Evolutionary conservation across 2,888 invertebrate genomes (phyloP).

Genomic region (Azorinus chamasolen): DNA sequence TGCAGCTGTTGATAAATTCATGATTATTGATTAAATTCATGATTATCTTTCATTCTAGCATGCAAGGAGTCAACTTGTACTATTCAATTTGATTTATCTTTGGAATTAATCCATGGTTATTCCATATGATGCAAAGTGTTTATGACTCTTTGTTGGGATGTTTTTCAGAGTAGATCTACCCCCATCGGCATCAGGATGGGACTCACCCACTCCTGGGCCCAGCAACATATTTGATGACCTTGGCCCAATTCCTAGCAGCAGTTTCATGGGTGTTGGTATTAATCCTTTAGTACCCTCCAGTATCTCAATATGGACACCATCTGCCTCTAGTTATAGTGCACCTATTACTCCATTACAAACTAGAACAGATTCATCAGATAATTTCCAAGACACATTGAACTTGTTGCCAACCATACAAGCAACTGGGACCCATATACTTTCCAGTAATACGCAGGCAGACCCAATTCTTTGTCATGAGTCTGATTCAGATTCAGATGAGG

Average conservation of each 20-base stretch:
- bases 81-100: no score
- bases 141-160: no score
- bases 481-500: conserved; percentile 73
- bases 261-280: no score
- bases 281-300: not conserved
- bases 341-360: conserved; percentile 1
- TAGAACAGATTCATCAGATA: no score
- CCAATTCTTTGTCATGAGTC: conserved; percentile 28
- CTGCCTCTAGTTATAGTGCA: conserved; percentile 2
- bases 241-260: not conserved
- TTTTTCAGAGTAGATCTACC: conserved; percentile 21
- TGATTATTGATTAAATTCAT: no score
- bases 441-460: conserved; percentile 19
- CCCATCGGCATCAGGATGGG: conserved; percentile 76
- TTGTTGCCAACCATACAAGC: not conserved
- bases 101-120: no score
- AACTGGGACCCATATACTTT: not conserved
- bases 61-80: no score
- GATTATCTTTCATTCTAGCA: no score
- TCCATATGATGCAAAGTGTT: no score
- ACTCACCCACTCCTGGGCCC: conserved; percentile 78
- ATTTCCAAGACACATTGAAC: no score
- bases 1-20: no score
- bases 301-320: conserved; percentile 5
- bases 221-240: conserved; percentile 49